These are phyloP conservation scores for Cephalotes varians DNA, from an alignment of 2,888 invertebrate genomes.

Conservation along the genomic window DNA sequence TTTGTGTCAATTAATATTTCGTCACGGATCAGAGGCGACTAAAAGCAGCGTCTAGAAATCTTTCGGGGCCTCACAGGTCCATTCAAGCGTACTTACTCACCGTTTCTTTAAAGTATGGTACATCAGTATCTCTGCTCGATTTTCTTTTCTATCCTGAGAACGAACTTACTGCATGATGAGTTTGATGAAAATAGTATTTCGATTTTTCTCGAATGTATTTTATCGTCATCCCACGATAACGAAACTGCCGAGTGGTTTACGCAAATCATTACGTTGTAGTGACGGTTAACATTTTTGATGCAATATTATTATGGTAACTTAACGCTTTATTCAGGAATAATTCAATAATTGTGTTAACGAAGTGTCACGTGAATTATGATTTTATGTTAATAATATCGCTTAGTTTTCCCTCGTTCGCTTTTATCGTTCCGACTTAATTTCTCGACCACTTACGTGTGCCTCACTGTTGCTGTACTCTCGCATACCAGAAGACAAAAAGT, in stretches of 20 bases:
- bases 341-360: constrained; percentile 22
- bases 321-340: not conserved
- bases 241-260: constrained; percentile 12
- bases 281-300: not conserved
- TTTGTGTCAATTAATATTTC: constrained; percentile 83
- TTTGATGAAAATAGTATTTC: constrained; percentile 21
- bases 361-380: constrained; percentile 13
- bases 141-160: constrained; percentile 52
- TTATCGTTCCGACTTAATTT: constrained; percentile 38
- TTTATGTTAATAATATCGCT: constrained; percentile 30
- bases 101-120: constrained; percentile 61
- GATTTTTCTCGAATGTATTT: constrained; percentile 18
- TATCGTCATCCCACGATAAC: not conserved
- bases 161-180: not conserved
- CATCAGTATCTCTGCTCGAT: constrained; percentile 53
- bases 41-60: constrained; percentile 70
- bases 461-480: constrained; percentile 3
- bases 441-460: constrained; percentile 21
- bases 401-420: constrained; percentile 1
- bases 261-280: constrained; percentile 1
- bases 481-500: constrained; percentile 23
- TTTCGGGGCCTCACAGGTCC: constrained; percentile 62
- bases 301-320: not conserved
- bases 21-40: constrained; percentile 77
- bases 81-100: constrained; percentile 60